These are phyloP conservation scores for Nomada fucata DNA, from an alignment of 2,888 invertebrate genomes.

Conservation along the genomic window DNA sequence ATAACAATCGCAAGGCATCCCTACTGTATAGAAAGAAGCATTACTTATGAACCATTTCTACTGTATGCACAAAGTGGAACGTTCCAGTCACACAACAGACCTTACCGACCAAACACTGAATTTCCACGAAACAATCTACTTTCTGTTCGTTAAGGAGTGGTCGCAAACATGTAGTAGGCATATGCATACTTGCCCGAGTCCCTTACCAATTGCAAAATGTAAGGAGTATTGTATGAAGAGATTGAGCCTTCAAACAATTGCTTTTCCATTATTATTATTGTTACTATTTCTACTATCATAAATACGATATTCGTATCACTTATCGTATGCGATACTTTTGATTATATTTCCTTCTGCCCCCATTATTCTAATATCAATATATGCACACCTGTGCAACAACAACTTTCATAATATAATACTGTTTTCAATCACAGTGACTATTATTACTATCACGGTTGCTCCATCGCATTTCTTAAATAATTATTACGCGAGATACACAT, in stretches of 20 bases:
- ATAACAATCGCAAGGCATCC: background rate
- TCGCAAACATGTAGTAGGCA: background rate
- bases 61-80: constrained; percentile 6
- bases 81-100: constrained; percentile 9
- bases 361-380: too few relatives aligned
- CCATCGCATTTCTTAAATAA: too few relatives aligned
- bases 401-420: too few relatives aligned
- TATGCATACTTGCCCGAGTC: background rate
- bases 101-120: constrained; percentile 12
- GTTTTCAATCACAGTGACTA: too few relatives aligned
- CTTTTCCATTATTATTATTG: background rate
- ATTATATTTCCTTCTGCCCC: too few relatives aligned
- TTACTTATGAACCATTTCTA: background rate
- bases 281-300: too few relatives aligned
- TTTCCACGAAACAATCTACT: constrained; percentile 31
- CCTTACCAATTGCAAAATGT: background rate
- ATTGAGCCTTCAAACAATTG: background rate
- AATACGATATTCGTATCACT: too few relatives aligned
- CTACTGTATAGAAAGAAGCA: background rate
- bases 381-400: too few relatives aligned
- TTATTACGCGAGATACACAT: too few relatives aligned
- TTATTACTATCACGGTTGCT: too few relatives aligned
- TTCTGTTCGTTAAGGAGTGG: constrained; percentile 13
- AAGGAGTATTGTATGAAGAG: background rate
- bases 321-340: too few relatives aligned